These are phyloP conservation scores for Amphipoea lucens DNA, from an alignment of 2,888 invertebrate species.

Conservation along the genomic window DNA sequence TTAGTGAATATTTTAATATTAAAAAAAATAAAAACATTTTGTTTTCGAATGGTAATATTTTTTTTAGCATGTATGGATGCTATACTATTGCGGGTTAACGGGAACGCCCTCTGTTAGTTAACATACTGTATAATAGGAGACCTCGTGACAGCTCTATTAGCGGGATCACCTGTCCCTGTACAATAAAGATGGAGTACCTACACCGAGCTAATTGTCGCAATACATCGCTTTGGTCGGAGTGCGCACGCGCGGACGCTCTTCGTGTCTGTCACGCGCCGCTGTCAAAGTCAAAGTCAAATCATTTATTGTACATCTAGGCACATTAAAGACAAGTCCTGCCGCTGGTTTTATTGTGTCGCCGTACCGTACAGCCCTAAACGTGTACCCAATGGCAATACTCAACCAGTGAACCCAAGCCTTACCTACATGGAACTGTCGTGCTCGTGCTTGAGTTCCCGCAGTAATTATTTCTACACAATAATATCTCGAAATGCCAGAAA, in stretches of 20 bases:
- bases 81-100: too few relatives aligned
- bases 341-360: constrained; percentile 22
- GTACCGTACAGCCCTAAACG: constrained; percentile 14
- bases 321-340: too few relatives aligned
- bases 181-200: background rate
- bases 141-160: background rate
- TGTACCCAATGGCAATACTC: constrained; percentile 15
- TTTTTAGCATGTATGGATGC: too few relatives aligned
- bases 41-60: too few relatives aligned
- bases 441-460: background rate
- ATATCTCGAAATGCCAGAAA: constrained; percentile 23
- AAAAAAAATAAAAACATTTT: too few relatives aligned
- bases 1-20: too few relatives aligned
- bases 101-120: too few relatives aligned
- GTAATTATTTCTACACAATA: constrained; percentile 25
- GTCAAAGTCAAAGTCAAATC: background rate
- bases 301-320: too few relatives aligned
- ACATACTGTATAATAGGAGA: too few relatives aligned
- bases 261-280: constrained; percentile 15
- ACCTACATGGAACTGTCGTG: background rate
- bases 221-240: constrained; percentile 1
- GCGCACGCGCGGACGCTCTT: constrained; percentile 12
- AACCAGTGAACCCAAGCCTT: constrained; percentile 9
- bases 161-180: background rate
- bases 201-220: background rate